Evolutionary conservation across 2,888 invertebrate genomes (phyloP), one percentile per base, ranked within the genome.

Genomic region (Tanypteryx hageni): DNA sequence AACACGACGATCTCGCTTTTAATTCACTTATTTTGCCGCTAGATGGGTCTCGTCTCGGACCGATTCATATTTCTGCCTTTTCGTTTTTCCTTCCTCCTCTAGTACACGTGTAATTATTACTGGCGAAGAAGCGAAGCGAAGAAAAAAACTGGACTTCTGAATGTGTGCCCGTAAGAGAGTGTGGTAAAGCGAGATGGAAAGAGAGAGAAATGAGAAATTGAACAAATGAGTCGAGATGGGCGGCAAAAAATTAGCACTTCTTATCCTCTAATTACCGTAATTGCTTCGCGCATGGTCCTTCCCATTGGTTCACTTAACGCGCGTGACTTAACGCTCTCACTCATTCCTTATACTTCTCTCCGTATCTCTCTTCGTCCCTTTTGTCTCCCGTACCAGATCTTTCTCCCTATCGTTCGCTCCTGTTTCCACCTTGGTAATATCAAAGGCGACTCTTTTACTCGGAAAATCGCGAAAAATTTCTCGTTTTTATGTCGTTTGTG

Each of bases 211-310:
- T 27, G 59, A 58, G 13, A 16, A 89, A 56, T 16, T 56, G 89
- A 89, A 68, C 68, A 89, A 89, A 89, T 89, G 89, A 89, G 61
- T 89, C 56, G 64, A 44, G 56, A 14, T 27, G 16, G 16, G 61
- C 59, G 61, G 27, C 3, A 16, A 31, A 64, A 89, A 64, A 56
- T 59, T 56, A 89, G 64, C 56, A 18, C 56, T 89, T 59, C 57
- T 83, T 83, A 89, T 89, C 89, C 89, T 64, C 89, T 89, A 89
- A 64, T 89, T 89, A 89, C 89, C n/a, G 64, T 89, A 89, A 89
- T 89, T 89, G 89, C 89, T 56, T 64, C 64, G 64, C 89, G 44
- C 89, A 44, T 44, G 61, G n/a, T 61, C 18, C 64, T 61, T 31
- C 31, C 64, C 89, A 44, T 13, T 44, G 64, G 18, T 64, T 64